phyloP scores from a whole-genome alignment of 64 coral and sea anemone genomes.

The Anthopleura sola region DNA sequence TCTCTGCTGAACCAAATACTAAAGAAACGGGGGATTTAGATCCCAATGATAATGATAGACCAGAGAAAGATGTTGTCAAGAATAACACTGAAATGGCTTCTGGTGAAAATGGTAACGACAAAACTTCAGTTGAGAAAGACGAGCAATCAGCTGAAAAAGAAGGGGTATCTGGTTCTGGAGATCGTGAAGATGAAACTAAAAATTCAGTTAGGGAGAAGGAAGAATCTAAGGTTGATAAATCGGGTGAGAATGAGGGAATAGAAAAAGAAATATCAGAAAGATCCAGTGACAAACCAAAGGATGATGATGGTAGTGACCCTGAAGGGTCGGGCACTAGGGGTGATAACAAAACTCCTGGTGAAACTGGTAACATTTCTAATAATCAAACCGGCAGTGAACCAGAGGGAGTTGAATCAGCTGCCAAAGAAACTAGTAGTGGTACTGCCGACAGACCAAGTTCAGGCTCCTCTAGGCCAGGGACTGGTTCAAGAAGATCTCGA shows the following conservation, averaged over 20 bases:
- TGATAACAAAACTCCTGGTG: neutral
- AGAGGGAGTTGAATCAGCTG: neutral
- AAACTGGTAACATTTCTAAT: neutral
- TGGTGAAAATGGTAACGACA: neutral
- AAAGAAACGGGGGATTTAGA: neutral
- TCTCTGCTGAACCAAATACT: neutral
- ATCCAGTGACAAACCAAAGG: neutral
- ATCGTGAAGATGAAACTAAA: neutral
- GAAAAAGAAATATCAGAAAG: neutral
- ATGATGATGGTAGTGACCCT: neutral
- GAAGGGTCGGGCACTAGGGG: neutral
- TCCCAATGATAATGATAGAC: neutral
- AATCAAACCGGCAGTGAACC: neutral
- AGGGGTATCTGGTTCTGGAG: neutral
- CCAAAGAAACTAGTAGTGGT: neutral
- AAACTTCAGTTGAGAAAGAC: neutral
- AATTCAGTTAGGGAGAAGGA: neutral
- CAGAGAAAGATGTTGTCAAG: neutral
- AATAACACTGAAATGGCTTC: neutral
- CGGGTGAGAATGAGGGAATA: constrained; percentile 4
- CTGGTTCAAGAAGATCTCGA: neutral
- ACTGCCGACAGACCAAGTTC: neutral
- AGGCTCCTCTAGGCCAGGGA: constrained; percentile 7
- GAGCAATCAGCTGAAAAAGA: neutral
- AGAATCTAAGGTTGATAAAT: constrained; percentile 2